A percentile compares a stretch with the other conserved stretches of the same genome.
Evolutionary conservation across 2,888 invertebrate genomes (phyloP).

Genomic region (Lithophane ornitopus): DNA sequence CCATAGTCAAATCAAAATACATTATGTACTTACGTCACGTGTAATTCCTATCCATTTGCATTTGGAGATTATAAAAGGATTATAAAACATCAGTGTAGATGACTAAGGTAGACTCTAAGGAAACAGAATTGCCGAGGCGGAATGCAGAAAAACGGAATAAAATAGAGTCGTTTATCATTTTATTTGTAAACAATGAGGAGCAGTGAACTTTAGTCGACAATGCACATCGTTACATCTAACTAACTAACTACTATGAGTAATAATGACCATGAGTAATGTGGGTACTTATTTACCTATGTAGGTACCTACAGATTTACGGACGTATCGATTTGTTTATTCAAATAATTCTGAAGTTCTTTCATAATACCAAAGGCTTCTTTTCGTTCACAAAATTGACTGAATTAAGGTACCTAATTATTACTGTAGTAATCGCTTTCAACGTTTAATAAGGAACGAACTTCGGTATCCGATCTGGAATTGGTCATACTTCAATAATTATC

Average conservation of each 20-base stretch:
- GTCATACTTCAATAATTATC: background rate
- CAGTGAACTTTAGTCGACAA: constrained; percentile 22
- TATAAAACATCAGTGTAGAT: background rate
- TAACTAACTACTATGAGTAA: constrained; percentile 36
- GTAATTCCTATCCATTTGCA: background rate
- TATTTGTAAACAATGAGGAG: constrained; percentile 32
- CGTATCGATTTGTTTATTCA: background rate
- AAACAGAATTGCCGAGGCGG: background rate
- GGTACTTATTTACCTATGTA: background rate
- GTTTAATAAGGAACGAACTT: background rate
- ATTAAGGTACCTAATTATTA: background rate
- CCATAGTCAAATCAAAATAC: too few species aligned
- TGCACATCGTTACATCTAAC: constrained; percentile 4
- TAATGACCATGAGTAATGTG: constrained; percentile 13
- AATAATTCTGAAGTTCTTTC: background rate
- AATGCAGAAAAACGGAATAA: constrained; percentile 8
- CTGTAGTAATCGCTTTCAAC: background rate
- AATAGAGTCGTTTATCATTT: constrained; percentile 24
- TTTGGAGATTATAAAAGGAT: background rate
- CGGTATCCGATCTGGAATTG: background rate
- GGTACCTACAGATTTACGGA: background rate
- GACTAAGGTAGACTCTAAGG: background rate
- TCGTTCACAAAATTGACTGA: background rate
- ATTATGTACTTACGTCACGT: too few species aligned
- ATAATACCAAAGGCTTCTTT: background rate